phyloP scores from a whole-genome alignment of 2,797 vertebrate genomes.

The Oceanodroma leucorhoa region DNA sequence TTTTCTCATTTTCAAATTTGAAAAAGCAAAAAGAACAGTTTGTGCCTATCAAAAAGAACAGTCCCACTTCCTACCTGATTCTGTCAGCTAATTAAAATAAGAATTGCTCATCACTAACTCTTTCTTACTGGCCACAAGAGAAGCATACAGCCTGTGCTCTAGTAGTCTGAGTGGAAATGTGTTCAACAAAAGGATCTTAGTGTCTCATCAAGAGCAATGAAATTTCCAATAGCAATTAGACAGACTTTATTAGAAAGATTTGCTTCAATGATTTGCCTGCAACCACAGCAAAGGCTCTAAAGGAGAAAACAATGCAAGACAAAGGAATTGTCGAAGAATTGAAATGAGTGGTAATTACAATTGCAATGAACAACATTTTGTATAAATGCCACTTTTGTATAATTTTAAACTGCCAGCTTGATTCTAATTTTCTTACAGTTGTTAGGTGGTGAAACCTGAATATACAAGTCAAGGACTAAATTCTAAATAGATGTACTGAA shows the following conservation, averaged over 20 bases:
- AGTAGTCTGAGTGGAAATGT: not conserved
- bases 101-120: not conserved
- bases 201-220: not conserved
- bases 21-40: not conserved
- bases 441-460: not conserved
- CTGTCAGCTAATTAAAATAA: not conserved
- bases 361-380: not conserved
- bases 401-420: not conserved
- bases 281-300: not conserved
- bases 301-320: not conserved
- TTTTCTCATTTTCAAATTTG: not conserved
- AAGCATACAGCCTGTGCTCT: not conserved
- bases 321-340: not conserved
- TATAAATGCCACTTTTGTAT: not conserved
- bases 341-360: not conserved
- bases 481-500: not conserved
- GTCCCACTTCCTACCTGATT: not conserved
- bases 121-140: not conserved
- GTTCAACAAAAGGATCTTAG: not conserved
- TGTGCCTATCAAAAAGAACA: not conserved
- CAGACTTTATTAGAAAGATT: not conserved
- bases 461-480: not conserved
- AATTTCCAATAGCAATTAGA: not conserved
- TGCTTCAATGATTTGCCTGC: not conserved
- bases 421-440: not conserved